Evolutionary conservation across 2,888 invertebrate species (phyloP).

Genomic region (Spilosoma lubricipeda): DNA sequence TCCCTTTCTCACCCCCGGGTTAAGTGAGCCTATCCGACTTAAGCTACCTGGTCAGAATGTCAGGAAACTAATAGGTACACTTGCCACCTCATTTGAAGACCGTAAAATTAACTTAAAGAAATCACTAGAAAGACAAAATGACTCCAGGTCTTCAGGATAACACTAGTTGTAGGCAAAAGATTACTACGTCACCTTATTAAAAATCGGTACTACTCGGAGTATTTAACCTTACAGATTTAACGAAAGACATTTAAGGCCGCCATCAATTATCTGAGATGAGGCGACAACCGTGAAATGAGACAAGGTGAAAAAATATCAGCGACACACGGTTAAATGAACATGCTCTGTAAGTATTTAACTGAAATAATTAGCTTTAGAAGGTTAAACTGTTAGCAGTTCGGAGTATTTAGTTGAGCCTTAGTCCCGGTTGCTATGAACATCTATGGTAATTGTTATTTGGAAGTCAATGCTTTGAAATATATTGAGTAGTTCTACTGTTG

Average conservation of each 20-base stretch:
- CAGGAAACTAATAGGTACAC: no score
- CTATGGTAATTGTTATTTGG: no score
- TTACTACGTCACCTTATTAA: not conserved
- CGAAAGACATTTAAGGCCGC: constrained; percentile 56
- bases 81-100: no score
- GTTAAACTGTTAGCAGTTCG: not conserved
- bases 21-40: no score
- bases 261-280: constrained; percentile 52
- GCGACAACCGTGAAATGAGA: constrained; percentile 55
- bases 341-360: not conserved
- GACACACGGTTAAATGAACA: not conserved
- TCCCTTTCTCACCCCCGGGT: no score
- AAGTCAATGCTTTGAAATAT: no score
- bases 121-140: no score
- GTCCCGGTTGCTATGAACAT: no score
- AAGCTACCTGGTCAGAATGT: no score
- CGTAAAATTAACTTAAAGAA: no score
- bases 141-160: not conserved
- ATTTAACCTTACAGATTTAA: constrained; percentile 24
- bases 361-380: not conserved
- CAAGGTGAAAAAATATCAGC: constrained; percentile 42
- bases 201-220: not conserved
- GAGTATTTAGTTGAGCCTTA: no score
- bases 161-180: not conserved
- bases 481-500: no score